Evolutionary conservation across 1,140 invertebrate species (phyloP).

Genomic region (Lepidurus arcticus): DNA sequence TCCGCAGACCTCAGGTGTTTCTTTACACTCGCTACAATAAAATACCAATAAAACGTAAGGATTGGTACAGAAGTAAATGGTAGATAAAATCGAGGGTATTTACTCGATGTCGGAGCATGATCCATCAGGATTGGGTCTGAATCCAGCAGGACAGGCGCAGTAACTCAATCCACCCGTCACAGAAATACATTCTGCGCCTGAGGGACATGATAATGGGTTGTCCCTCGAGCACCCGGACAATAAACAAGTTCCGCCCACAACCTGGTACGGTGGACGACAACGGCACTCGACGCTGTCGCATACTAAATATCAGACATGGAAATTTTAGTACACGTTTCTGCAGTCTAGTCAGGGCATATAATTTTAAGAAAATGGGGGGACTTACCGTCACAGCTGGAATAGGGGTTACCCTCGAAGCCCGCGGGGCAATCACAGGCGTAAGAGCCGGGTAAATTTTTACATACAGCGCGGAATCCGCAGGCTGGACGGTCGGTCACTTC

Average conservation of each 20-base stretch:
- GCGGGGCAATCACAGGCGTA: slow-evolving; percentile 85
- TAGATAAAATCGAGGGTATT: background rate
- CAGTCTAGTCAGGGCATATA: too few relatives aligned
- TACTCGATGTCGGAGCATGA: slow-evolving; percentile 53
- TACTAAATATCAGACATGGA: slow-evolving; percentile 46
- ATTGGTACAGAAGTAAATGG: background rate
- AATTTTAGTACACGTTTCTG: too few relatives aligned
- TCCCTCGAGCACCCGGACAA: slow-evolving; percentile 70
- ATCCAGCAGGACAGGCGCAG: slow-evolving; percentile 78
- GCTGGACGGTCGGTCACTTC: slow-evolving; percentile 62
- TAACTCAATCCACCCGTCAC: slow-evolving; percentile 85
- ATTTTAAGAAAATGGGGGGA: background rate
- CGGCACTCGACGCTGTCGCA: slow-evolving; percentile 76
- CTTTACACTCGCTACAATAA: slow-evolving; percentile 64
- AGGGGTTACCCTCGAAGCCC: slow-evolving; percentile 82
- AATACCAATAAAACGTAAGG: background rate
- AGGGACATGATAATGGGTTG: slow-evolving; percentile 59
- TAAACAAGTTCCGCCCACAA: slow-evolving; percentile 70
- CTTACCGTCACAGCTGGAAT: slow-evolving; percentile 66
- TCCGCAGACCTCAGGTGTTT: slow-evolving; percentile 62
- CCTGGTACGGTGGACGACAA: slow-evolving; percentile 77
- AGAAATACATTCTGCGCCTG: slow-evolving; percentile 77
- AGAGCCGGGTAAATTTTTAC: slow-evolving; percentile 87
- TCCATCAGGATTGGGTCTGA: slow-evolving; percentile 62
- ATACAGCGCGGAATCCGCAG: slow-evolving; percentile 79